phyloP scores from a whole-genome alignment of 2,888 invertebrate genomes.

The Ommatoiulus sabulosus region DNA sequence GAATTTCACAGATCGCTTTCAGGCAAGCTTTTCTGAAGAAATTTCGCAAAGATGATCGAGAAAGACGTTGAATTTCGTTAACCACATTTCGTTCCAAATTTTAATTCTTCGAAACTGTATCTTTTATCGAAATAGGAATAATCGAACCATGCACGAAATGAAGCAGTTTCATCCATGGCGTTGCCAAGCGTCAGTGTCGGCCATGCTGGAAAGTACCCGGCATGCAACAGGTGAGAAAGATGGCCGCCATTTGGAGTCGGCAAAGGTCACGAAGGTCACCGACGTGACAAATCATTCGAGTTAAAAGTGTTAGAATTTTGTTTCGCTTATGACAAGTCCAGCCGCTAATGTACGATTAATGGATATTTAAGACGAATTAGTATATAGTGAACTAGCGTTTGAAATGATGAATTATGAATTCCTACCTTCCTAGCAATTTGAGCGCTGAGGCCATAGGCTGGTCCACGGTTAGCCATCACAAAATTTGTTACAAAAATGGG shows the following conservation, averaged over 20 bases:
- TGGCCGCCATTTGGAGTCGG: not conserved
- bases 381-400: not conserved
- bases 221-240: not conserved
- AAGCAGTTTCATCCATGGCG: no score
- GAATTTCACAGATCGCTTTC: no score
- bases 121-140: no score
- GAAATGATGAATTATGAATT: not conserved
- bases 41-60: no score
- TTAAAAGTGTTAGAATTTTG: no score
- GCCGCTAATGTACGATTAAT: not conserved
- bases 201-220: not conserved
- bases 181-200: not conserved
- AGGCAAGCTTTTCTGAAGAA: no score
- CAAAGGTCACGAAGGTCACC: not conserved
- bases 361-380: not conserved
- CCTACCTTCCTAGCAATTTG: conserved; percentile 66
- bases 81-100: no score
- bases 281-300: not conserved
- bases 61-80: no score
- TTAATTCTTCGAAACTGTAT: no score
- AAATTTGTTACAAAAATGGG: not conserved
- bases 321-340: no score
- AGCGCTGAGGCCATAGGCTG: conserved; percentile 66
- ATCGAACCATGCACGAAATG: no score
- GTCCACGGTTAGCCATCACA: conserved; percentile 66